Evolutionary conservation across 2,113 vertebrate species (phyloP), one percentile per base, ranked within the genome.

Genomic region (Passer domesticus): DNA sequence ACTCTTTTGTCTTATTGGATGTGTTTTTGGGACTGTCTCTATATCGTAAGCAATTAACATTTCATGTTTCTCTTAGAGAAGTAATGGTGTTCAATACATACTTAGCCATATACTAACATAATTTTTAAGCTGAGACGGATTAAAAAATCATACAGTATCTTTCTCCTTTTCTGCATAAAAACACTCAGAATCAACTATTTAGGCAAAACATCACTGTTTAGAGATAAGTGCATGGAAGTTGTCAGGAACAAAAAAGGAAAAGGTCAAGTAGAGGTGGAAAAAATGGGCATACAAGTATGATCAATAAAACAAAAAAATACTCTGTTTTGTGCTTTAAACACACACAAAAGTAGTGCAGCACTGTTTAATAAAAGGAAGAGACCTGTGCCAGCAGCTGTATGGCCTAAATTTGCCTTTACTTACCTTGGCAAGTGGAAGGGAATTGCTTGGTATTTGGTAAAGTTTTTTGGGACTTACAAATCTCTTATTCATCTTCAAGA

Each of bases 401-500:
- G 2, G 11, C 28, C 27, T n/a, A 47, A 90, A 67, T 46, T 56
- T 95, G 24, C 60, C 37, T 86, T 96, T 67, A 60, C n/a, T 90
- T 74, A 63, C 22, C 5, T 9, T 64, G 58, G n/a, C 33, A 75
- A 67, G 30, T 56, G 39, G 64, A 86, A 89, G 15, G 33, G 50
- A 81, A 52, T 86, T 74, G 35, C 46, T 21, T 55, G 39, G 33
- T 50, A 11, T 92, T 74, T 74, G 87, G 44, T 90, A 0, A 58
- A 73, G 10, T 91, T 74, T 69, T 23, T 25, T 63, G 33, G 27
- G 47, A 56, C 33, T 49, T 77, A 37, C 0, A 80, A 67, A 63
- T 81, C 50, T 96, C 43, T 52, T 64, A 60, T 9, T 94, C n/a
- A 44, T 95, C 79, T 93, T 87, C 31, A 70, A 86, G 75, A 81